Conservation (phyloP, 2,888 invertebrate genomes). For the Dermolepida albohirtum region DNA sequence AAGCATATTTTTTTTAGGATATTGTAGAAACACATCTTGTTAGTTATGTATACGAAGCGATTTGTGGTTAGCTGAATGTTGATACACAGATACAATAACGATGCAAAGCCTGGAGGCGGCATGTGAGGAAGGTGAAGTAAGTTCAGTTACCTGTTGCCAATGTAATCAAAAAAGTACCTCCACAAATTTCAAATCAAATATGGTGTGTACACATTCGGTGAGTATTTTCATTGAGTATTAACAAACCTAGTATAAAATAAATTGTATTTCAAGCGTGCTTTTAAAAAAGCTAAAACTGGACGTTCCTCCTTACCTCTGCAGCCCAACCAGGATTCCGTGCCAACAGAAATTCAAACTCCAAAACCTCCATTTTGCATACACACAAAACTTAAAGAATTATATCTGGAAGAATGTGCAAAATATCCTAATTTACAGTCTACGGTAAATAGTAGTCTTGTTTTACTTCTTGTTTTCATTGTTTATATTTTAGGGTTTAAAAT, state of each 20-base stretch:
- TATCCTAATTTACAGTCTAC: slow-evolving; percentile 53
- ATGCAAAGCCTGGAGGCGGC: slow-evolving; percentile 77
- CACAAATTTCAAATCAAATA: slow-evolving; percentile 45
- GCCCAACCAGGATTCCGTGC: slow-evolving; percentile 57
- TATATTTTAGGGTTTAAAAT: slow-evolving; percentile 69
- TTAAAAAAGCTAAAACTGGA: slow-evolving; percentile 60
- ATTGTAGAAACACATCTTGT: slow-evolving; percentile 19
- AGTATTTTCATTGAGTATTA: slow-evolving; percentile 6
- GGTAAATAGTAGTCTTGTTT: slow-evolving; percentile 47
- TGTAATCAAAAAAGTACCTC: slow-evolving; percentile 48
- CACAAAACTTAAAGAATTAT: slow-evolving; percentile 63
- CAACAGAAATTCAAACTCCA: slow-evolving; percentile 50
- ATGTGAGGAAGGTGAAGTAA: slow-evolving; percentile 76
- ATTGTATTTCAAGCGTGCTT: slow-evolving; percentile 54
- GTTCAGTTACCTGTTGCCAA: slow-evolving; percentile 53
- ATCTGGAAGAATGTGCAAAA: slow-evolving; percentile 60
- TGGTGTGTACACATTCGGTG: slow-evolving; percentile 51
- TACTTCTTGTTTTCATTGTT: background rate
- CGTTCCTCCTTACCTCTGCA: slow-evolving; percentile 61
- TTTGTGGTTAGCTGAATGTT: slow-evolving; percentile 65
- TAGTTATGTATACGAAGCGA: slow-evolving; percentile 49
- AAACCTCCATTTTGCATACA: slow-evolving; percentile 62
- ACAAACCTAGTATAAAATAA: background rate
- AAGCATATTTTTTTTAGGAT: slow-evolving; percentile 24
- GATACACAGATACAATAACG: slow-evolving; percentile 65